Base-by-base conservation (phyloP, 2,113 vertebrate genomes). In the Acanthisitta chloris region DNA sequence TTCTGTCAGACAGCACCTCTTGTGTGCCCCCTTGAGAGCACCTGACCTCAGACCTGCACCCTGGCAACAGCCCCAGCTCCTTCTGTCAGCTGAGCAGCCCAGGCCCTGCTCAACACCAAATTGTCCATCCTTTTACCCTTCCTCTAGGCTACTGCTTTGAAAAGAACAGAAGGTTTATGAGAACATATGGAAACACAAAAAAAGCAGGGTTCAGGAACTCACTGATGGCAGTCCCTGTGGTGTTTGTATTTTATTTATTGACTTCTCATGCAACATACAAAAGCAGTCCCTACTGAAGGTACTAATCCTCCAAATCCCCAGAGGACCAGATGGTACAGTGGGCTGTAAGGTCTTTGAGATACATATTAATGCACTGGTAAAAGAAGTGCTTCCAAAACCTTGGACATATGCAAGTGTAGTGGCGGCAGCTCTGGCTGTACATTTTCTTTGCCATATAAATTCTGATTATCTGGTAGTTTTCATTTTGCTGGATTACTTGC, bases 11-110 rank as follows among this genome's bases (percentile, higher is more conserved):
- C 6, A 92, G 12, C 34, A 45, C 46, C 57, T 82, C 19, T 43
- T 19, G 36, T 16, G 31, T 54, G 5, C 12, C 24, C n/a, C 10
- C 3, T 2, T 2, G 4, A 29, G n/a, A 72, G 17, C 0, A 1
- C 6, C 10, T 34, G 26, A 8, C 15, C 49, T 45, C 43, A 69
- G 29, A 5, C 9, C 17, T 64, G 43, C 18, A 36, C 6, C 17
- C 7, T 23, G 33, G 12, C 17, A 83, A 24, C 55, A 89, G 28
- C 6, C 9, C 20, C 73, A 81, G 15, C 31, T 55, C 25, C 17
- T 40, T 79, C 64, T 65, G 59, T 12, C 38, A 40, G 10, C 25
- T 64, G 31, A 92, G 51, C 19, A 57, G 20, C 58, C 7, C 40
- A 51, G 54, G 5, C 5, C 42, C 14, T 58, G 42, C n/a, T n/a